These are phyloP conservation scores for Agriopis aurantiaria DNA, from an alignment of 2,888 invertebrate genomes.

Conservation along the genomic window DNA sequence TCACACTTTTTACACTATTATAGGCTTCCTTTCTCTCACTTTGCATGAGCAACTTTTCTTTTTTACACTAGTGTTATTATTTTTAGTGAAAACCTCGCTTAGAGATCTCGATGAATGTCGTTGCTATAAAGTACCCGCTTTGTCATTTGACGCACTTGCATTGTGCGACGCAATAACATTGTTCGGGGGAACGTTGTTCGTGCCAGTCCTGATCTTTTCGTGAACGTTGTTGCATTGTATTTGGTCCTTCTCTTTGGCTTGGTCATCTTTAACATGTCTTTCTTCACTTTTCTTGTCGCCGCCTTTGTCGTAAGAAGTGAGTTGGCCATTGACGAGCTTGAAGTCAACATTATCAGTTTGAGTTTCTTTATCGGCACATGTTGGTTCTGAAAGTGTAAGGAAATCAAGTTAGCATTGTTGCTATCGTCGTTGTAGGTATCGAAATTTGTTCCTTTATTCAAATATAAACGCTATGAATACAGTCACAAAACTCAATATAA, in stretches of 20 bases:
- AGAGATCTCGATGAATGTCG: slow-evolving; percentile 74
- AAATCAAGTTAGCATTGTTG: background rate
- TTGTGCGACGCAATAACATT: background rate
- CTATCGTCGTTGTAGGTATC: too few species aligned
- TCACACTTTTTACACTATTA: slow-evolving; percentile 64
- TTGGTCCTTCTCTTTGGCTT: slow-evolving; percentile 46
- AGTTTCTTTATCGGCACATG: slow-evolving; percentile 71
- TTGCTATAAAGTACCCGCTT: slow-evolving; percentile 76
- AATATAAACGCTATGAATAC: too few species aligned
- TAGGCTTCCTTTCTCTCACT: slow-evolving; percentile 73
- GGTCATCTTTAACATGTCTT: slow-evolving; percentile 50
- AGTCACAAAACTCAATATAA: too few species aligned
- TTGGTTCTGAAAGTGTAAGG: slow-evolving; percentile 61
- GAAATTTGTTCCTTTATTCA: too few species aligned
- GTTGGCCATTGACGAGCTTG: slow-evolving; percentile 70
- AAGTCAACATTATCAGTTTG: slow-evolving; percentile 76
- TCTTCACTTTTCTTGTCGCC: slow-evolving; percentile 50
- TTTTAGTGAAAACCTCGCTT: slow-evolving; percentile 63
- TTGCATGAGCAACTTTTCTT: slow-evolving; percentile 81
- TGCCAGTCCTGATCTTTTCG: slow-evolving; percentile 11
- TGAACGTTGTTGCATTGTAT: slow-evolving; percentile 52
- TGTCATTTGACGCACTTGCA: slow-evolving; percentile 57
- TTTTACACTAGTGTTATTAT: slow-evolving; percentile 63
- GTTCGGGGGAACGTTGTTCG: slow-evolving; percentile 8
- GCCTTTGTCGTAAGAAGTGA: slow-evolving; percentile 43